Evolutionary conservation across 2,797 vertebrate genomes (phyloP).

Genomic region (Tachyglossus aculeatus): DNA sequence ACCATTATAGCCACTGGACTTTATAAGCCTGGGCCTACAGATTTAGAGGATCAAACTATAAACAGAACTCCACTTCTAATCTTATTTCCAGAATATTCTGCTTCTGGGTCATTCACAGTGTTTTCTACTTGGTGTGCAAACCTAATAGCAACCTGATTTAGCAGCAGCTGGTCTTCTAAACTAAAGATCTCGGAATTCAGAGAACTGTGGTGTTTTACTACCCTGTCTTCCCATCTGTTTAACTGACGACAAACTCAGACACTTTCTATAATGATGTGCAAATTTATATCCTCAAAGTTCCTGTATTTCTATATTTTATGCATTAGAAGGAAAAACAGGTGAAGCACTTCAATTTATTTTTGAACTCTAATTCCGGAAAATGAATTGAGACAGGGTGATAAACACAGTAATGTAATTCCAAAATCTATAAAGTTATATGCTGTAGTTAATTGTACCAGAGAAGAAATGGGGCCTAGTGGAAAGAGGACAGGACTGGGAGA

Average conservation of each 20-base stretch:
- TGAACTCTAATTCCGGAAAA: constrained; percentile 22
- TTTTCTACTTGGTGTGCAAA: too few relatives aligned
- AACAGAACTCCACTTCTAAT: too few relatives aligned
- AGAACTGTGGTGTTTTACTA: constrained; percentile 41
- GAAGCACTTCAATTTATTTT: constrained; percentile 53
- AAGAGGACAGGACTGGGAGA: too few relatives aligned
- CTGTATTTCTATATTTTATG: constrained; percentile 57
- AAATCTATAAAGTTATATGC: too few relatives aligned
- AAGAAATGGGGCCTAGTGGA: too few relatives aligned
- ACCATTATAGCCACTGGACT: too few relatives aligned
- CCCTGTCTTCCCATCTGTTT: constrained; percentile 51
- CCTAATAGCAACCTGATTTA: constrained; percentile 1
- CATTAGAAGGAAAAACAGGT: constrained; percentile 55
- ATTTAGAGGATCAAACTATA: too few relatives aligned
- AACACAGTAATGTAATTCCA: constrained; percentile 2
- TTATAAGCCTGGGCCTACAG: too few relatives aligned
- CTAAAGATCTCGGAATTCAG: constrained; percentile 48
- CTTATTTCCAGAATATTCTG: too few relatives aligned
- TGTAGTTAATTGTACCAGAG: too few relatives aligned
- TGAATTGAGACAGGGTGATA: background rate
- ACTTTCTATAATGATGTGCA: constrained; percentile 56
- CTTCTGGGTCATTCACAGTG: too few relatives aligned
- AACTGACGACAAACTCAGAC: constrained; percentile 55
- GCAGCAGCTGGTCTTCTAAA: constrained; percentile 43
- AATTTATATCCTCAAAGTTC: constrained; percentile 46